Evolutionary conservation across 2,888 invertebrate genomes (phyloP), one percentile per base, ranked within the genome.

Genomic region (Nebria salina): DNA sequence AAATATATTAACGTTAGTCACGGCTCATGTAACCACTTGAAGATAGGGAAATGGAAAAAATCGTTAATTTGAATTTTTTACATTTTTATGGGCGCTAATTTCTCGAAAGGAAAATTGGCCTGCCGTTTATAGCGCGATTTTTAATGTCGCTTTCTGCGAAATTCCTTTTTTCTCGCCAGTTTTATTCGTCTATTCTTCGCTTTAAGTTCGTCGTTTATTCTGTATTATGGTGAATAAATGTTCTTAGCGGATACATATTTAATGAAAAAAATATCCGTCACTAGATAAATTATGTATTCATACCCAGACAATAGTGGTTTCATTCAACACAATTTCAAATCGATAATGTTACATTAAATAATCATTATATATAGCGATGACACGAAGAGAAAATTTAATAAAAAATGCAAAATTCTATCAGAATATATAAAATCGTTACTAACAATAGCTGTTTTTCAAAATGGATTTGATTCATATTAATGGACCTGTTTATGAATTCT

Each of bases 51-150:
- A 75, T 75, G 80, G 75, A 80, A 80, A 80, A 80, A 80, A 80
- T 80, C 80, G 75, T 80, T 80, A 80, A 80, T 80, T 80, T 80
- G 80, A 80, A 80, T 80, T 80, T 79, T 80, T 80, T 80, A 80
- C 80, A 80, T 80, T 80, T 80, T 80, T 80, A 80, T 80, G 80
- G 80, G 75, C 75, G 80, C 80, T 80, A 80, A 80, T 80, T 80
- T 75, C 80, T 80, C 75, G 80, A 75, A 80, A 80, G 72, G 75
- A 80, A 75, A 80, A 80, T 80, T 80, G 80, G 68, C 75, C 75
- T 75, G 75, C 70, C 80, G 80, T 80, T 80, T 75, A 70, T 65
- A 80, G 75, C 75, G 70, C 80, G 80, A 80, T 80, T 80, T 80
- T 75, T 75, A 75, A 80, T 75, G 80, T 75, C 54, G 75, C 75